Evolutionary conservation across 2,113 vertebrate species (phyloP), one percentile per base, ranked within the genome.

Genomic region (Urocolius indicus): DNA sequence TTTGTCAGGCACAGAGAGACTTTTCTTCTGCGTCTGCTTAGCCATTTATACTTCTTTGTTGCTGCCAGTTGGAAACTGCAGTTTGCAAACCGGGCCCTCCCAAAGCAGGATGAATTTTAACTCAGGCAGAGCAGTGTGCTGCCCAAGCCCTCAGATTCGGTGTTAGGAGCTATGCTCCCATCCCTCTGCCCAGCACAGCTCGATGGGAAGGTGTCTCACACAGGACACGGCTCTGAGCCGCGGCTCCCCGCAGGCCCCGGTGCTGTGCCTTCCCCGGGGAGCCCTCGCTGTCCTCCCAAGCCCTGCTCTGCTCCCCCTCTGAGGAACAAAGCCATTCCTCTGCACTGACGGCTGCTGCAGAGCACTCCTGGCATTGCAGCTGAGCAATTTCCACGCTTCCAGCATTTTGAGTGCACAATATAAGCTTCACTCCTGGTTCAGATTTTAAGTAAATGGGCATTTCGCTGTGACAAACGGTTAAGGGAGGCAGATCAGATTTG

Each of bases 1-100:
- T 95, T 90, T 93, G 94, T 94, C 73, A 81, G 68, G 85, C 94
- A 96, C 85, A 96, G 87, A 94, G 74, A 96, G 71, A 90, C 95
- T 94, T 85, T 85, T 93, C 95, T 94, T 86, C 85, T 71, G 45
- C 6, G 0, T 65, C 95, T 93, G 93, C 85, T 90, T 21, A 74
- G 90, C 90, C 94, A 77, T 90, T 94, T 90, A 77, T 57, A 43
- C 71, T 6, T 34, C 82, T 83, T 88, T 84, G 85, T 48, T 43
- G 88, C 90, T 95, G 96, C 95, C 94, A 92, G 90, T 91, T 95
- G 95, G 95, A 96, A 95, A 90, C 79, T 72, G 82, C 4, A 2
- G 52, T 24, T 46, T 63, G 79, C 8, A 8, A 38, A 88, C 51
- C 84, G 48, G 58, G 90, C 85, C 93, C 85, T 96, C 16, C 8